Conservation (phyloP, 2,797 vertebrate genomes). For the Bradypus variegatus region DNA sequence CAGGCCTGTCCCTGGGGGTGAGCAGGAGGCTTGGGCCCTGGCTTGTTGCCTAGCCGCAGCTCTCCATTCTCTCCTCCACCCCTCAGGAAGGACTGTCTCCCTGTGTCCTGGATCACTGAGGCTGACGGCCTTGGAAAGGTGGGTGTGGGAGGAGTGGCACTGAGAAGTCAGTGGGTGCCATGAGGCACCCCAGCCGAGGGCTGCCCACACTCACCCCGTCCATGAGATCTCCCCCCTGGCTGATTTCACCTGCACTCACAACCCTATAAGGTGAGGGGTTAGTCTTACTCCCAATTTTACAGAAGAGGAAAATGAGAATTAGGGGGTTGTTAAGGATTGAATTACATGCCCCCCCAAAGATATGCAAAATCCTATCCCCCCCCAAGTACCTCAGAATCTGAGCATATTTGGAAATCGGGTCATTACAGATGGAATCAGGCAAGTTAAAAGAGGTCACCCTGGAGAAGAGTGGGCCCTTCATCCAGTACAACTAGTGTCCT, state of each 20-base stretch:
- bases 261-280: background rate
- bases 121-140: background rate
- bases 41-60: background rate
- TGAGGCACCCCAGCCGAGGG: background rate
- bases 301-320: background rate
- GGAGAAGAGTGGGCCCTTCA: too few species aligned
- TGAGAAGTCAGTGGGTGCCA: background rate
- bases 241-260: background rate
- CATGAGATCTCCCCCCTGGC: background rate
- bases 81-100: background rate
- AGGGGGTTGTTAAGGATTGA: too few species aligned
- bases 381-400: too few species aligned
- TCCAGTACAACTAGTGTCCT: too few species aligned
- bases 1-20: too few species aligned
- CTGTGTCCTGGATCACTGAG: background rate
- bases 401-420: too few species aligned
- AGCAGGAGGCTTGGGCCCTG: background rate
- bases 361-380: too few species aligned
- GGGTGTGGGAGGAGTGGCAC: too few species aligned
- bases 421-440: too few species aligned
- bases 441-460: too few species aligned
- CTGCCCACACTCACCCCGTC: background rate
- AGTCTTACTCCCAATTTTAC: background rate
- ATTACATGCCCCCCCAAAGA: too few species aligned
- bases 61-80: background rate